Percentiles rank a stretch among this genome's conserved stretches.
Evolutionary conservation across 1,140 invertebrate genomes (phyloP).

Genomic region (Branchinecta lynchi): DNA sequence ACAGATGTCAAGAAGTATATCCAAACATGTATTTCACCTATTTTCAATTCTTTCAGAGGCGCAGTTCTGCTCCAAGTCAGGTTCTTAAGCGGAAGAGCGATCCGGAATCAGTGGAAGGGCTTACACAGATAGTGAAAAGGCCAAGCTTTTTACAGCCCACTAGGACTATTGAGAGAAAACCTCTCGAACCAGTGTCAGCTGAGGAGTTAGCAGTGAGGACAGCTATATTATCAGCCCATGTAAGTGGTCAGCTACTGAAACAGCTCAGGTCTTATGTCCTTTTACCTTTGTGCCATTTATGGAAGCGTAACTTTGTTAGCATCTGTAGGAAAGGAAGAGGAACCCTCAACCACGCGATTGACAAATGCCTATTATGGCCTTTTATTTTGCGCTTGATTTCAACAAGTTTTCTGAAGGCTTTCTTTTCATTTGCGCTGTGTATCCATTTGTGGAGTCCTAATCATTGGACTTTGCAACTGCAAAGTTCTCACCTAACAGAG

Average conservation of each 20-base stretch:
- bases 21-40: too few species aligned
- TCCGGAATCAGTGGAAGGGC: neutral
- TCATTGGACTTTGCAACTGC: too few species aligned
- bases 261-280: neutral
- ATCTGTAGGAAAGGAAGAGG: neutral
- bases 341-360: too few species aligned
- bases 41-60: neutral
- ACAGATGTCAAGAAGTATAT: too few species aligned
- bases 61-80: neutral
- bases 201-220: conserved; percentile 1
- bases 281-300: neutral
- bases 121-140: neutral
- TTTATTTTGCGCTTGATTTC: too few species aligned
- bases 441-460: too few species aligned
- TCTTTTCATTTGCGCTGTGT: too few species aligned
- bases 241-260: neutral
- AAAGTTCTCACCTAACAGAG: too few species aligned
- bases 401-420: too few species aligned
- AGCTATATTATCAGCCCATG: neutral
- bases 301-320: neutral
- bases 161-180: neutral
- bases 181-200: neutral
- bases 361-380: too few species aligned
- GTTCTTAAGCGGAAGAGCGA: neutral
- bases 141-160: neutral